Percentiles rank a stretch among this genome's conserved stretches.
These are phyloP conservation scores for Syrista parreyssii DNA, from an alignment of 2,888 invertebrate species.

Conservation along the genomic window DNA sequence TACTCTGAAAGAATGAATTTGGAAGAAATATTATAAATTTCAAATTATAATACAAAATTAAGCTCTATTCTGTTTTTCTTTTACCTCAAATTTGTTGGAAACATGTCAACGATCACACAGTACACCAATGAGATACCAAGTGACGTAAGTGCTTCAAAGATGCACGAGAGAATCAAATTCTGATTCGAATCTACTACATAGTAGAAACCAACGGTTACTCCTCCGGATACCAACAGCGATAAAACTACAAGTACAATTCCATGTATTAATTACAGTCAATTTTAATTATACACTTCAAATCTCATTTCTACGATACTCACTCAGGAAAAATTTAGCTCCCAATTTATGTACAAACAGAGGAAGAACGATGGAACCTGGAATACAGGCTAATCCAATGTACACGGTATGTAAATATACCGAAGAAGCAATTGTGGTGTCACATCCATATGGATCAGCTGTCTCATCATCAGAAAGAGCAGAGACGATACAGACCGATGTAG, in stretches of 20 bases:
- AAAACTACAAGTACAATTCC: slow-evolving; percentile 70
- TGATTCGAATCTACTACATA: slow-evolving; percentile 78
- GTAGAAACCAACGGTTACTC: slow-evolving; percentile 80
- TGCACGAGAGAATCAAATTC: slow-evolving; percentile 80
- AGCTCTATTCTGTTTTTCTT: neutral
- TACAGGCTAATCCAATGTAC: slow-evolving; percentile 83
- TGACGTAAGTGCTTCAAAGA: slow-evolving; percentile 84
- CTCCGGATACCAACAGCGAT: slow-evolving; percentile 79
- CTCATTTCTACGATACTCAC: slow-evolving; percentile 67
- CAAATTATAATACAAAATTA: neutral
- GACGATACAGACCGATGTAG: slow-evolving; percentile 82
- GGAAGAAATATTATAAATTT: slow-evolving; percentile 11
- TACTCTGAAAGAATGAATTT: slow-evolving; percentile 70
- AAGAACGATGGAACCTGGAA: slow-evolving; percentile 83
- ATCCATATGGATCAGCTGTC: slow-evolving; percentile 69
- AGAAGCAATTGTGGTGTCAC: slow-evolving; percentile 73
- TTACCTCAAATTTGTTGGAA: slow-evolving; percentile 85
- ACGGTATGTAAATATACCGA: slow-evolving; percentile 82
- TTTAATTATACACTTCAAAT: neutral
- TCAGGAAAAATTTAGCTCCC: slow-evolving; percentile 84
- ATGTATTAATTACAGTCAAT: neutral
- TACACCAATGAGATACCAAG: slow-evolving; percentile 84
- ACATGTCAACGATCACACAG: slow-evolving; percentile 84
- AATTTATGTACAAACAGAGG: slow-evolving; percentile 83
- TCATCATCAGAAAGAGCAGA: slow-evolving; percentile 70